Conservation (phyloP, 2,113 vertebrate genomes). For the Lipotes vexillifer region DNA sequence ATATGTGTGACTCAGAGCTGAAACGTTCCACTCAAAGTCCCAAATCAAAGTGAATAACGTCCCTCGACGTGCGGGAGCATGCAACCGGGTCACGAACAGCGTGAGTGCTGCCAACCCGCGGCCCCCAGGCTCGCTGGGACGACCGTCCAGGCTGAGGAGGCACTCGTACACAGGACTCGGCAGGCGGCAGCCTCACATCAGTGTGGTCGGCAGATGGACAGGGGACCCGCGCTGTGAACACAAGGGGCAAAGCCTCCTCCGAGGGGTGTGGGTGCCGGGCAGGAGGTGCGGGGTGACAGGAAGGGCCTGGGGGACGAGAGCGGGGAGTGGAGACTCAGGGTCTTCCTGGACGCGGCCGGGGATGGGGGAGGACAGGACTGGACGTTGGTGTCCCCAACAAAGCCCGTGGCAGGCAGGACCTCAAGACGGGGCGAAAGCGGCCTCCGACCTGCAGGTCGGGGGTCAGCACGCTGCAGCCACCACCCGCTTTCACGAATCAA, state of each 20-base stretch:
- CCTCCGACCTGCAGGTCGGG: not conserved
- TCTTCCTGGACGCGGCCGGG: not conserved
- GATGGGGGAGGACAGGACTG: not conserved
- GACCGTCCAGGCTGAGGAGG: not conserved
- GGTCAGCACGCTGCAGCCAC: not conserved
- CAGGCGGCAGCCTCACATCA: too few relatives aligned
- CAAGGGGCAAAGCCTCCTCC: not conserved
- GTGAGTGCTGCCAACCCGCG: not conserved
- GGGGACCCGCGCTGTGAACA: not conserved
- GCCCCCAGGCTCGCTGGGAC: not conserved
- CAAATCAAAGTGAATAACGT: not conserved
- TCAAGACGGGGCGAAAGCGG: not conserved
- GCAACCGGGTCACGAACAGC: not conserved
- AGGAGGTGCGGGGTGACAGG: not conserved
- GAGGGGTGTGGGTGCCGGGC: not conserved
- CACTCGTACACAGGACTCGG: too few relatives aligned
- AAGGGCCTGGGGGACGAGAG: not conserved
- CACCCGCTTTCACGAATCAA: not conserved
- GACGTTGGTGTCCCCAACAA: rapidly evolving
- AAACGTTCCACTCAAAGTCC: not conserved
- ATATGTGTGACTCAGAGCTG: not conserved
- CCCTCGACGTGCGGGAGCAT: rapidly evolving
- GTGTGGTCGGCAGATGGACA: not conserved
- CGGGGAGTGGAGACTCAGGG: not conserved
- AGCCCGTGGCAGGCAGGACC: not conserved